Evolutionary conservation across 1,140 invertebrate genomes (phyloP), one percentile per base, ranked within the genome.

Genomic region (Formica exsecta): DNA sequence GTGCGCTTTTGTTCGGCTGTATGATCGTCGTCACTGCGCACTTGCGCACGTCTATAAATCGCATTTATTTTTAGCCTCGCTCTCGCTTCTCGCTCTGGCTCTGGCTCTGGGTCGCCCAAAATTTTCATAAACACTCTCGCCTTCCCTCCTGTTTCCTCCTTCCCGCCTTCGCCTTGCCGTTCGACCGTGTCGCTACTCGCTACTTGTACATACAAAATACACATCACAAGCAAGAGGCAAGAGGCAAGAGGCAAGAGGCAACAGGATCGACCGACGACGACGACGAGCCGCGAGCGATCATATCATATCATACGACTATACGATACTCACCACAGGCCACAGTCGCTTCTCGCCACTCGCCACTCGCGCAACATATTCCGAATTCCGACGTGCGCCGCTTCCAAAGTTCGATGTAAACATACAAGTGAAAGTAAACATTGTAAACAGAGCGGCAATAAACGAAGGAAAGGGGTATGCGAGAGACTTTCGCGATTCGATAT

Each of bases 11-110:
- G 89, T 75, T 83, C 85, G 70, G 74, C 64, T 57, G 61, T 59
- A 83, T 71, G 81, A 88, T 84, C 76, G 83, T 86, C 74, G 84
- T 64, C 71, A 80, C 41, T 57, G 81, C 61, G 89, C 80, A 62
- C 64, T 41, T 57, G 81, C 61, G 89, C 80, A 62, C 64, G 84
- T 86, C 64, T 79, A 85, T 91, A 91, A 91, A 90, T 91, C 90
- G 88, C 86, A 84, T 91, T 90, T 91, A 91, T 91, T 91, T 91
- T 90, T 91, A 91, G 90, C 16, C 48, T 84, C 22, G 66, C 65
- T 68, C 38, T 64, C 29, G 29, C 29, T 32, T 32, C 29, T 32
- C 1, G 29, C 1, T 32, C 32, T 32, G 32, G 32, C 3, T 32
- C 32, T 32, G 32, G 32, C 66, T 68, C 38, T 64, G 59, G 32